These are phyloP conservation scores for Neomonachus schauinslandi DNA, from an alignment of 2,113 vertebrate genomes.

Conservation along the genomic window DNA sequence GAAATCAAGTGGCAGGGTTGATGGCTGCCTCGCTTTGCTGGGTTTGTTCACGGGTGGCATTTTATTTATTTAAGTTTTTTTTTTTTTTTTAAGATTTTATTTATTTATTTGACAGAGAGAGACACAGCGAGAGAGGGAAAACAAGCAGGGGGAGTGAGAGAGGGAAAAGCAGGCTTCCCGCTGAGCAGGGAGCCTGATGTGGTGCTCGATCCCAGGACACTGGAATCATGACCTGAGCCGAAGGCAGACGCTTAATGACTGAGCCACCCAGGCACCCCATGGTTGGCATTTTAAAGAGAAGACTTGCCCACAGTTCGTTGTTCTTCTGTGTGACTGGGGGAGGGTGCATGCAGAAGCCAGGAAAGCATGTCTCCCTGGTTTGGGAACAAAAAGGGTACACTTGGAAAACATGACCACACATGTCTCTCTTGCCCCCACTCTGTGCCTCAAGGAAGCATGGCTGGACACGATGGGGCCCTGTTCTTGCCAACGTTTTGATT, in stretches of 20 bases:
- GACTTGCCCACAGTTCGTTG: not conserved
- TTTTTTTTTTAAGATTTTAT: no score
- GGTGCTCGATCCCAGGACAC: no score
- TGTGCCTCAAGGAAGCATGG: not conserved
- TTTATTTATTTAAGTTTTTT: no score
- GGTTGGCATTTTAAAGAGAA: not conserved
- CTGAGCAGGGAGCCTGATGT: no score
- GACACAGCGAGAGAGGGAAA: no score
- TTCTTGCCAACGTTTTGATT: not conserved
- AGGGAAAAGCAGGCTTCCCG: no score
- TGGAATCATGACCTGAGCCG: no score
- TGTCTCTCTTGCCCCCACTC: not conserved
- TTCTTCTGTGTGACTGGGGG: not conserved
- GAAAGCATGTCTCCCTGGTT: not conserved
- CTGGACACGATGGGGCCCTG: accelerated
- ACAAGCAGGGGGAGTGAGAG: no score
- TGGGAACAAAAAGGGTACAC: not conserved
- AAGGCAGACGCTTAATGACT: no score
- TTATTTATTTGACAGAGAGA: no score
- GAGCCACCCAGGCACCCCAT: no score
- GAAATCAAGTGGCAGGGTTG: not conserved
- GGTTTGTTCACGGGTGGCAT: not conserved
- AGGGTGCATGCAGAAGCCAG: accelerated
- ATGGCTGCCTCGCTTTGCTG: not conserved
- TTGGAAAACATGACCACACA: not conserved